Conservation (phyloP, 2,113 vertebrate species). For the Sprattus sprattus region DNA sequence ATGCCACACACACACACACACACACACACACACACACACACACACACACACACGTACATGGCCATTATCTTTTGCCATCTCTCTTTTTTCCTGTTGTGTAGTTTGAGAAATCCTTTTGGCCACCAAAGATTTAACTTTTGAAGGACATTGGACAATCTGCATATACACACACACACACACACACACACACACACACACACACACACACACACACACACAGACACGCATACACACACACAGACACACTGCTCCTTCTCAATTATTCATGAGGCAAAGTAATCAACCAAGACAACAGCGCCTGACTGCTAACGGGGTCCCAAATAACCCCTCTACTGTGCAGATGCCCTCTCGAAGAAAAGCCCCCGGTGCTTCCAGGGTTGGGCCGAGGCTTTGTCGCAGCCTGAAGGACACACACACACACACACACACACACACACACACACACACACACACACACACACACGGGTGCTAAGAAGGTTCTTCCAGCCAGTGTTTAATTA, state of each 20-base stretch:
- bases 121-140: neutral
- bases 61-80: neutral
- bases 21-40: too few species aligned
- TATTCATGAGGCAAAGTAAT: constrained; percentile 1
- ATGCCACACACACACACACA: too few species aligned
- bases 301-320: neutral
- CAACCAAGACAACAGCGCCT: constrained; percentile 9
- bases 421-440: too few species aligned
- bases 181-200: neutral
- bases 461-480: constrained; percentile 20
- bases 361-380: neutral
- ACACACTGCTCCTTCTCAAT: neutral
- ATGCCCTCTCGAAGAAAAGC: neutral
- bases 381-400: neutral
- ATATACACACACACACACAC: neutral
- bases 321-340: neutral
- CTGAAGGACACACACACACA: constrained; percentile 27
- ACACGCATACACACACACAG: neutral
- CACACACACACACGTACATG: neutral
- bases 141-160: neutral
- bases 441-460: too few species aligned
- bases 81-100: neutral
- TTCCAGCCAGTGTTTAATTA: constrained; percentile 26
- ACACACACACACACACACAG: neutral
- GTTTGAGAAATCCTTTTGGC: neutral